A percentile compares a stretch with the other conserved stretches of the same genome.
phyloP scores from a whole-genome alignment of 2,113 vertebrate genomes.

The Carassius carassius region DNA sequence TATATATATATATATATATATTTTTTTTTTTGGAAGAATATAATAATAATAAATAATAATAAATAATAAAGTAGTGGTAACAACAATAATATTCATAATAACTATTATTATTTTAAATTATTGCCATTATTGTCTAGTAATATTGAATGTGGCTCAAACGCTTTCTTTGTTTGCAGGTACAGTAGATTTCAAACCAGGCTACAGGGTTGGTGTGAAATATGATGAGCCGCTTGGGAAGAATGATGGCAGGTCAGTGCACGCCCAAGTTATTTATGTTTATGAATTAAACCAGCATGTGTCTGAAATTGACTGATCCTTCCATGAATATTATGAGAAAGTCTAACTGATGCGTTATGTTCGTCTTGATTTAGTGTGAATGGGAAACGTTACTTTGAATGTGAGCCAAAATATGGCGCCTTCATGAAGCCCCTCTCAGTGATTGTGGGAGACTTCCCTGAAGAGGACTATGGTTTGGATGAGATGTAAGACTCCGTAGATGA shows the following conservation, averaged over 20 bases:
- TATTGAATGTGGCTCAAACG: too few species aligned
- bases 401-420: constrained; percentile 86
- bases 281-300: background rate
- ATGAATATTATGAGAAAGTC: background rate
- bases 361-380: constrained; percentile 77
- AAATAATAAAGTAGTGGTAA: too few species aligned
- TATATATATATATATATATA: too few species aligned
- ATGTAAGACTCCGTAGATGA: constrained; percentile 72
- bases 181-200: constrained; percentile 86
- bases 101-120: too few species aligned
- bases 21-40: too few species aligned
- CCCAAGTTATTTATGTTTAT: constrained; percentile 1
- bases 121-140: too few species aligned
- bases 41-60: too few species aligned
- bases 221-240: constrained; percentile 89
- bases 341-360: background rate
- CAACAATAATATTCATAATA: too few species aligned
- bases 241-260: constrained; percentile 80
- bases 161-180: constrained; percentile 71
- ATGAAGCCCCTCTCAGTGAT: constrained; percentile 80
- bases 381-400: constrained; percentile 86
- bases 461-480: constrained; percentile 86
- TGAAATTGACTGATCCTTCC: background rate
- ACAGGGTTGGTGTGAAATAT: constrained; percentile 87
- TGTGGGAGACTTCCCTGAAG: constrained; percentile 88